Conservation (phyloP, 2,797 vertebrate genomes). For the Momotus momota region DNA sequence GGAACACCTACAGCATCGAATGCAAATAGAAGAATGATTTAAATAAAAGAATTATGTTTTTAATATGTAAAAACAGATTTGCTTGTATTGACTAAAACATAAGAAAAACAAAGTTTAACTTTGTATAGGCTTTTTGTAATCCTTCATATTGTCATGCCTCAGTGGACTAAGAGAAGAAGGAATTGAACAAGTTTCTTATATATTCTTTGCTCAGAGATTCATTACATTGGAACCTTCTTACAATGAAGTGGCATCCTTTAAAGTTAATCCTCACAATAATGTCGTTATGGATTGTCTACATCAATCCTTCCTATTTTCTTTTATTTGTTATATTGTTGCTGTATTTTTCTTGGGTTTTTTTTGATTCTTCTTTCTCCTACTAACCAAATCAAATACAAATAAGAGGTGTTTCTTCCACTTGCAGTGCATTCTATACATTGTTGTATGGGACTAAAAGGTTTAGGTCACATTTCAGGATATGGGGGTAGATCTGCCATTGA, state of each 20-base stretch:
- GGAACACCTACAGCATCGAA: neutral
- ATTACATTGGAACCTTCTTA: neutral
- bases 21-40: neutral
- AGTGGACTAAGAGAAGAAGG: neutral
- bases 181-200: neutral
- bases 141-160: neutral
- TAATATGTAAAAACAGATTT: neutral
- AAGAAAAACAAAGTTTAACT: neutral
- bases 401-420: neutral
- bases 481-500: neutral
- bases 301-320: neutral
- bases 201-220: neutral
- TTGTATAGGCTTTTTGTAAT: neutral
- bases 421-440: neutral
- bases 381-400: neutral
- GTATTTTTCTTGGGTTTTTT: rapidly evolving
- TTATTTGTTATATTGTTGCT: neutral
- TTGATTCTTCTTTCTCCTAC: neutral
- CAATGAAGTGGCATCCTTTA: neutral
- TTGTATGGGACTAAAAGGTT: neutral
- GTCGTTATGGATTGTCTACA: neutral
- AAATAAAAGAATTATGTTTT: neutral
- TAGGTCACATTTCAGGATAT: neutral
- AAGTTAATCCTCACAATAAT: neutral
- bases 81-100: neutral